Conservation (phyloP, 2,113 vertebrate species). For the Daubentonia madagascariensis region DNA sequence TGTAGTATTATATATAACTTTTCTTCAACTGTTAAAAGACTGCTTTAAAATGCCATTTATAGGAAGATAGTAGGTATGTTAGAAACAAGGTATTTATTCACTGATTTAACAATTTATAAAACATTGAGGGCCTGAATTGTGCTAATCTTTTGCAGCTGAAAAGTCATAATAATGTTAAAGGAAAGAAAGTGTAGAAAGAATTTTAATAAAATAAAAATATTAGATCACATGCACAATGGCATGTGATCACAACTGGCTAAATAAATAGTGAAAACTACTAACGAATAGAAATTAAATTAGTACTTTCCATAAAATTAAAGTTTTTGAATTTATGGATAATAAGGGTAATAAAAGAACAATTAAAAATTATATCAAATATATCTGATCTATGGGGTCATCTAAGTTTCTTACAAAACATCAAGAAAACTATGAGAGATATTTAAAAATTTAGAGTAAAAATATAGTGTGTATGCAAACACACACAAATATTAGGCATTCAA, state of each 20-base stretch:
- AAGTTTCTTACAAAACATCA: not conserved
- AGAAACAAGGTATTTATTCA: not conserved
- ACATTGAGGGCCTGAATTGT: not conserved
- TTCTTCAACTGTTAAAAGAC: not conserved
- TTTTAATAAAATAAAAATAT: slow-evolving; percentile 24
- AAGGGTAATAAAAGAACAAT: not conserved
- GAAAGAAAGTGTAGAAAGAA: not conserved
- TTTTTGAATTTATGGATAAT: not conserved
- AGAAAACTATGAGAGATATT: not conserved
- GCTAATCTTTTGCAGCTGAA: not conserved
- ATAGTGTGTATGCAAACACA: not conserved
- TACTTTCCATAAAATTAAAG: not conserved
- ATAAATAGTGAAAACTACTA: not conserved
- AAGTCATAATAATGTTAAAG: not conserved
- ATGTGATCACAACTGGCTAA: not conserved
- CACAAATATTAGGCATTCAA: not conserved
- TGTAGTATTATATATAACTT: not conserved
- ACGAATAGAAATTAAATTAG: not conserved
- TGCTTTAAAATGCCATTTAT: not conserved
- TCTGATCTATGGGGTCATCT: not conserved
- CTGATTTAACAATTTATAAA: slow-evolving; percentile 3
- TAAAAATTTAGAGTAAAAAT: not conserved
- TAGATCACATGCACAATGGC: not conserved
- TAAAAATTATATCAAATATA: not conserved
- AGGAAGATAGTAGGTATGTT: not conserved